Percentiles rank a stretch among this genome's conserved stretches.
phyloP scores from a whole-genome alignment of 2,113 vertebrate species.

The Copsychus sechellarum region DNA sequence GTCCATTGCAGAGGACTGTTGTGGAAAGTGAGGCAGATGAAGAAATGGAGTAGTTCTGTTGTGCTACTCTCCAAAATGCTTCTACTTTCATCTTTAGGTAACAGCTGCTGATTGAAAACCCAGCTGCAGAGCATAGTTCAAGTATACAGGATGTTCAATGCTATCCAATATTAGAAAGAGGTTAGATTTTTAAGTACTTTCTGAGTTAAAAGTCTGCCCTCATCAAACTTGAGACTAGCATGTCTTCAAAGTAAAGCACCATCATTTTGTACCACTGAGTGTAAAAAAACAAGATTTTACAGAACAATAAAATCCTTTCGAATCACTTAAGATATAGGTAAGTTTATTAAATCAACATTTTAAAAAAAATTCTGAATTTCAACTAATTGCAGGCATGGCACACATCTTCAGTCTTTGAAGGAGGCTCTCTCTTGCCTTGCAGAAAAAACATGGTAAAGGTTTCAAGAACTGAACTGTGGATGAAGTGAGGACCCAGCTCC shows the following conservation, averaged over 20 bases:
- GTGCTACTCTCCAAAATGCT: not conserved
- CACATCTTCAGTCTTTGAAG: not conserved
- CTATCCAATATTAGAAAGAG: not conserved
- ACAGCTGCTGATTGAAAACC: not conserved
- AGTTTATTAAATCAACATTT: not conserved
- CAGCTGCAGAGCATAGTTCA: not conserved
- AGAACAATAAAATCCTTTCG: not conserved
- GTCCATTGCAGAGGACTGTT: not conserved
- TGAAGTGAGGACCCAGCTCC: not conserved
- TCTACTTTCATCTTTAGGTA: not conserved
- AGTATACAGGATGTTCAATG: not conserved
- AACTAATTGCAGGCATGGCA: not conserved
- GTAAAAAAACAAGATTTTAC: not conserved
- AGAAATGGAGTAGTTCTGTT: not conserved
- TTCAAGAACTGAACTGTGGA: not conserved
- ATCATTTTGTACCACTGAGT: not conserved
- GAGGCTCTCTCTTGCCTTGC: not conserved
- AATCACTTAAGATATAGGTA: not conserved
- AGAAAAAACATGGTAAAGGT: not conserved
- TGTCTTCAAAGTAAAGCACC: not conserved
- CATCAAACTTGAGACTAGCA: not conserved
- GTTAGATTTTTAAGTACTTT: not conserved
- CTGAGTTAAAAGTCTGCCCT: not conserved
- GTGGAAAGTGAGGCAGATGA: not conserved
- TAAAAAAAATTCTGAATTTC: not conserved